A percentile compares a stretch with the other conserved stretches of the same genome.
These are phyloP conservation scores for Corythornis cristatus DNA, from an alignment of 2,113 vertebrate species.

Conservation along the genomic window DNA sequence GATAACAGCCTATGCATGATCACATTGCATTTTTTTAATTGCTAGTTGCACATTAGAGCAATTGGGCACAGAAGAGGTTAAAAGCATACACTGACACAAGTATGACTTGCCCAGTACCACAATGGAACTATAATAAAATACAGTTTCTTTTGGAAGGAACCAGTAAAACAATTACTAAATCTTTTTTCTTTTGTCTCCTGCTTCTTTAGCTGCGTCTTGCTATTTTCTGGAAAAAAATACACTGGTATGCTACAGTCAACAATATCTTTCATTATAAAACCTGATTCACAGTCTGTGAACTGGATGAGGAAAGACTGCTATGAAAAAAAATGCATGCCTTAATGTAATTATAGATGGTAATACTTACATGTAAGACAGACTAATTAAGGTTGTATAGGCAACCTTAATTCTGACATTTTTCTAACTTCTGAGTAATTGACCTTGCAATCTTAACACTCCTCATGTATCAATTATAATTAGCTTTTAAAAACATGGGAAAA, in stretches of 20 bases:
- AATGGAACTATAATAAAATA: background rate
- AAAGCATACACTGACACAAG: background rate
- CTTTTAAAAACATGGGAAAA: slow-evolving; percentile 27
- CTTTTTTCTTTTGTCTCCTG: background rate
- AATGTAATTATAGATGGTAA: slow-evolving; percentile 58
- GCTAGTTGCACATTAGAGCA: background rate
- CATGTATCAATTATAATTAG: slow-evolving; percentile 56
- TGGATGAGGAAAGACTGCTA: background rate
- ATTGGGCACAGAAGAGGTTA: background rate
- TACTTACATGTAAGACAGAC: slow-evolving; percentile 52
- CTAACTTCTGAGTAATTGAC: slow-evolving; percentile 63
- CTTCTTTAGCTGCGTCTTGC: background rate
- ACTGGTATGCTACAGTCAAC: background rate
- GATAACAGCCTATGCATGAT: background rate
- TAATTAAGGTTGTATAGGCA: slow-evolving; percentile 50
- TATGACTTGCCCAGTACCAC: background rate
- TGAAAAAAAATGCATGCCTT: background rate
- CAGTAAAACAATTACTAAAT: background rate
- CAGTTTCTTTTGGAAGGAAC: background rate
- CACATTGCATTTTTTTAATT: background rate
- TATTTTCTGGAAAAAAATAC: background rate
- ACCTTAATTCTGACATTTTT: slow-evolving; percentile 62
- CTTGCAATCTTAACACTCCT: slow-evolving; percentile 40
- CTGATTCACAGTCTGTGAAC: slow-evolving; percentile 28
- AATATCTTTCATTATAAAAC: background rate